These are phyloP conservation scores for Leptopterna dolabrata DNA, from an alignment of 2,888 invertebrate genomes.

Conservation along the genomic window DNA sequence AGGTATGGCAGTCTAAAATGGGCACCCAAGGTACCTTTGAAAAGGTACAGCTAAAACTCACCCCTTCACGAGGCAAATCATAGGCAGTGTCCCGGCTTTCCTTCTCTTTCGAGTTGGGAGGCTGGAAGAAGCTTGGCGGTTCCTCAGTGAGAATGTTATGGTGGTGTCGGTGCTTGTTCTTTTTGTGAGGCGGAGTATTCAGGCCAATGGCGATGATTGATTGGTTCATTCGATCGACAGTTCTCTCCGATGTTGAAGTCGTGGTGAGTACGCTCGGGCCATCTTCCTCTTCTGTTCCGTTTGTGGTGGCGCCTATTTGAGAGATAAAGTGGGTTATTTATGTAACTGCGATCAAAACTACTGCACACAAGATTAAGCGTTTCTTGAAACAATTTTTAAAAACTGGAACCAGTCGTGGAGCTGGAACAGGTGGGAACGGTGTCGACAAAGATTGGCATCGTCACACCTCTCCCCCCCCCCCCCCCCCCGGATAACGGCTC, in stretches of 20 bases:
- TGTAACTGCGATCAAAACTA: background rate
- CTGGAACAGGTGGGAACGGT: no score
- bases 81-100: conserved; percentile 44
- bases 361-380: background rate
- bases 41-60: background rate
- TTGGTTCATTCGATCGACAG: conserved; percentile 12
- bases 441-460: no score
- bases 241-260: background rate
- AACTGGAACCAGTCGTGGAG: background rate
- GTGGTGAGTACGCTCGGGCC: background rate
- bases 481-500: no score
- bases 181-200: background rate
- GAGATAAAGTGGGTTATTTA: background rate
- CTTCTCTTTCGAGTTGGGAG: conserved; percentile 38
- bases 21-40: no score
- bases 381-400: background rate
- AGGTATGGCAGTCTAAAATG: no score
- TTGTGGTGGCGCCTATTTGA: background rate
- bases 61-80: conserved; percentile 18
- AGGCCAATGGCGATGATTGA: conserved; percentile 30
- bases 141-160: conserved; percentile 44
- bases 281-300: background rate
- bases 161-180: conserved; percentile 48
- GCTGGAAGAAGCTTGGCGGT: conserved; percentile 1
- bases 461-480: no score